Percentiles rank a stretch among this genome's conserved stretches.
phyloP scores from a whole-genome alignment of 2,797 vertebrate species.

The Xenops minutus region DNA sequence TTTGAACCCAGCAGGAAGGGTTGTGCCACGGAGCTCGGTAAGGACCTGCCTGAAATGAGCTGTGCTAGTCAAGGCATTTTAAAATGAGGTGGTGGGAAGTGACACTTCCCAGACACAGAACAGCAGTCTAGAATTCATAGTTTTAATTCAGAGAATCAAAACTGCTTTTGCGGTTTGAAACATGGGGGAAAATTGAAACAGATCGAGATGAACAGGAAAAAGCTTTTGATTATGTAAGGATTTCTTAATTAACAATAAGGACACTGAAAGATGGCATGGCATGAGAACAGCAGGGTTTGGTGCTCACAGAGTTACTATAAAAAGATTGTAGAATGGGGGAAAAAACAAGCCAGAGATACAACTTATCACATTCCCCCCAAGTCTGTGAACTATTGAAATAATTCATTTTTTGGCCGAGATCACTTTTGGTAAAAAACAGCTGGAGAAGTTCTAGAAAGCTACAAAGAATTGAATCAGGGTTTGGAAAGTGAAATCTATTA shows the following conservation, averaged over 20 bases:
- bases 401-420: background rate
- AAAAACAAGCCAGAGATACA: background rate
- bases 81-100: background rate
- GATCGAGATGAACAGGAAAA: background rate
- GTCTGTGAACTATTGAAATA: background rate
- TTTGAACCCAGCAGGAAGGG: background rate
- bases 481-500: background rate
- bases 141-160: background rate
- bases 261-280: background rate
- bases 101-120: background rate
- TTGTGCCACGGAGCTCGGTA: background rate
- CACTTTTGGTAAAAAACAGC: background rate
- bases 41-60: background rate
- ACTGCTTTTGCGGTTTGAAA: background rate
- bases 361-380: background rate
- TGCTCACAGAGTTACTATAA: background rate
- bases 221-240: background rate
- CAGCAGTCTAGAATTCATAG: background rate
- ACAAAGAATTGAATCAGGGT: background rate
- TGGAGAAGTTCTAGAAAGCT: conserved; percentile 1
- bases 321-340: background rate
- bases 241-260: background rate
- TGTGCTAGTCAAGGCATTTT: background rate
- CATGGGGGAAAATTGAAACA: background rate
- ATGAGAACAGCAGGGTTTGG: background rate